These are phyloP conservation scores for Scaptodrosophila latifasciaeformis DNA, from an alignment of 2,888 invertebrate species.

Conservation along the genomic window DNA sequence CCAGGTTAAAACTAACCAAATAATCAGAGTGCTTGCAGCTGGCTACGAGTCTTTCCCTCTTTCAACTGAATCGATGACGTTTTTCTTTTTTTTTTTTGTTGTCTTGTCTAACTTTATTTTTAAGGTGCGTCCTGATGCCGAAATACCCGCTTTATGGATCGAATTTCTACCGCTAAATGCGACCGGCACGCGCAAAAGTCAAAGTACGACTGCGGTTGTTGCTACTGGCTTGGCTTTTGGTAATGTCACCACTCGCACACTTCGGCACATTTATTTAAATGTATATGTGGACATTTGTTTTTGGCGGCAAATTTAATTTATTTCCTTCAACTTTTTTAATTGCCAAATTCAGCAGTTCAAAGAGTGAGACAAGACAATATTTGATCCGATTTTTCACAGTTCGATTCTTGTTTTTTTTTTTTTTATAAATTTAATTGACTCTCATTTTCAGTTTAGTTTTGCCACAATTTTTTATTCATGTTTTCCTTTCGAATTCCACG, in stretches of 20 bases:
- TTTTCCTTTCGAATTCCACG: not conserved
- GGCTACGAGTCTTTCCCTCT: no score
- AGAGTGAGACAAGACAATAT: not conserved
- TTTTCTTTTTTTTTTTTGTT: constrained; percentile 17
- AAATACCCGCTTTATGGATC: constrained; percentile 17
- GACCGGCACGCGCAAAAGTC: constrained; percentile 49
- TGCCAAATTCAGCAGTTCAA: not conserved
- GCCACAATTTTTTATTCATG: constrained; percentile 14
- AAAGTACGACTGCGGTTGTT: constrained; percentile 49
- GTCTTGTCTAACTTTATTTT: constrained; percentile 19
- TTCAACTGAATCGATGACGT: constrained; percentile 24
- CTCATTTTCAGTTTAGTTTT: no score
- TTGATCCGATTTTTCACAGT: not conserved
- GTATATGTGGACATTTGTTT: constrained; percentile 14
- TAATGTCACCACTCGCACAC: not conserved
- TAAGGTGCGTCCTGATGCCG: constrained; percentile 63
- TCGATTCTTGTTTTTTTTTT: not conserved
- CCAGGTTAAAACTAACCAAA: not conserved
- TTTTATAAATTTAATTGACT: no score
- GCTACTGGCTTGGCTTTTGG: constrained; percentile 8
- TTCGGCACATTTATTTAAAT: not conserved
- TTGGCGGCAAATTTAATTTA: constrained; percentile 24
- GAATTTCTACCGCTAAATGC: constrained; percentile 26
- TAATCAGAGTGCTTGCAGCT: no score
- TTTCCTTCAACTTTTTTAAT: not conserved